Conservation (phyloP, 2,797 vertebrate species). For the Pipistrellus pygmaeus region DNA sequence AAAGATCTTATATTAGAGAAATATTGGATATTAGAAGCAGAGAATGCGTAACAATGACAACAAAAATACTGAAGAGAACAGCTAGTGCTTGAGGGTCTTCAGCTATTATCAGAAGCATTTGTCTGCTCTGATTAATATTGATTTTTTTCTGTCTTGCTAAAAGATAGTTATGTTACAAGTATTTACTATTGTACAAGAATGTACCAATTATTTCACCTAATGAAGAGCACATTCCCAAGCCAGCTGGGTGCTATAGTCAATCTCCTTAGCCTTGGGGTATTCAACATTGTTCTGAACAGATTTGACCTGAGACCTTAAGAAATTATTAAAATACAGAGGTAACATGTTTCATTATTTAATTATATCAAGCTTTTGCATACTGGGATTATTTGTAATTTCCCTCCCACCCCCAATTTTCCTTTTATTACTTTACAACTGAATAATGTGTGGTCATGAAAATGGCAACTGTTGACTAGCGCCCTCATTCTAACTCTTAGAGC, state of each 20-base stretch:
- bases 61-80: conserved; percentile 10
- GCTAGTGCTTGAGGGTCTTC: conserved; percentile 56
- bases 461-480: not conserved
- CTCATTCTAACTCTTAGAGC: conserved; percentile 31
- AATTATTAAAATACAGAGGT: conserved; percentile 78
- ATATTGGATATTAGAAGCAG: conserved; percentile 24
- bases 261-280: conserved; percentile 26
- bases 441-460: conserved; percentile 35
- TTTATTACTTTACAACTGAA: conserved; percentile 65
- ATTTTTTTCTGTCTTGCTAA: conserved; percentile 77
- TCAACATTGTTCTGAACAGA: conserved; percentile 57
- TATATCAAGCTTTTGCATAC: conserved; percentile 61
- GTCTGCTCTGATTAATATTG: conserved; percentile 75
- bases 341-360: conserved; percentile 74
- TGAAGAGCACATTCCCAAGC: conserved; percentile 67
- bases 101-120: conserved; percentile 67
- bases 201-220: conserved; percentile 70
- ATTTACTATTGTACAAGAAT: conserved; percentile 67
- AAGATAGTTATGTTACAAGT: conserved; percentile 66
- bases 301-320: conserved; percentile 54
- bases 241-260: conserved; percentile 54
- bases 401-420: conserved; percentile 51
- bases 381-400: conserved; percentile 8
- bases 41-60: conserved; percentile 4
- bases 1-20: conserved; percentile 28